Conservation (phyloP, 2,797 vertebrate genomes). For the Hipposideros larvatus region DNA sequence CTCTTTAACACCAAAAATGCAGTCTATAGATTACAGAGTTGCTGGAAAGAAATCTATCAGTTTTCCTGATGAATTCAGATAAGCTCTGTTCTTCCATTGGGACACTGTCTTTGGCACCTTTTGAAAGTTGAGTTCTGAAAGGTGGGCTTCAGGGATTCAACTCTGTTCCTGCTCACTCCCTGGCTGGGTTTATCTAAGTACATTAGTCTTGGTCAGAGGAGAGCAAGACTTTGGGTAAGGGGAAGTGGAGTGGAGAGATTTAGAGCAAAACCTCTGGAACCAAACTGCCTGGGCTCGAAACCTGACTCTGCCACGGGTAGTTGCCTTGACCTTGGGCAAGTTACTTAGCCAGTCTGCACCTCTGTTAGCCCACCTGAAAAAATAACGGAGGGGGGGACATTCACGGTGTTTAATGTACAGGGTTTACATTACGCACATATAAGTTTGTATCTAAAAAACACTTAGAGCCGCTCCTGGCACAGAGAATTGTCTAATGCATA, state of each 20-base stretch:
- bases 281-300: neutral
- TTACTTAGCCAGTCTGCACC: neutral
- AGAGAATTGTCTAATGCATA: slow-evolving; percentile 24
- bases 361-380: neutral
- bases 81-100: neutral
- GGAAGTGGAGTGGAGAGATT: neutral
- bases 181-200: neutral
- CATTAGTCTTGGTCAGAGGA: neutral
- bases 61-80: neutral
- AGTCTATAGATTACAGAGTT: no score
- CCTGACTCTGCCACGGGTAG: no score
- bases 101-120: neutral
- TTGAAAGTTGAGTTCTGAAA: neutral
- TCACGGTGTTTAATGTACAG: neutral
- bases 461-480: neutral
- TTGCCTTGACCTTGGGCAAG: no score
- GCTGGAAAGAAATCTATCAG: no score
- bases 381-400: fast-evolving
- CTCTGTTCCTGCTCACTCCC: neutral
- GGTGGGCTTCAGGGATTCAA: neutral
- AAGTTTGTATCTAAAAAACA: neutral
- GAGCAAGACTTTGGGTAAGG: neutral
- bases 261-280: neutral
- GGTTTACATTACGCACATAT: neutral
- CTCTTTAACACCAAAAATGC: no score